Conservation (phyloP, 2,888 invertebrate species). For the Parnassius glacialis region DNA sequence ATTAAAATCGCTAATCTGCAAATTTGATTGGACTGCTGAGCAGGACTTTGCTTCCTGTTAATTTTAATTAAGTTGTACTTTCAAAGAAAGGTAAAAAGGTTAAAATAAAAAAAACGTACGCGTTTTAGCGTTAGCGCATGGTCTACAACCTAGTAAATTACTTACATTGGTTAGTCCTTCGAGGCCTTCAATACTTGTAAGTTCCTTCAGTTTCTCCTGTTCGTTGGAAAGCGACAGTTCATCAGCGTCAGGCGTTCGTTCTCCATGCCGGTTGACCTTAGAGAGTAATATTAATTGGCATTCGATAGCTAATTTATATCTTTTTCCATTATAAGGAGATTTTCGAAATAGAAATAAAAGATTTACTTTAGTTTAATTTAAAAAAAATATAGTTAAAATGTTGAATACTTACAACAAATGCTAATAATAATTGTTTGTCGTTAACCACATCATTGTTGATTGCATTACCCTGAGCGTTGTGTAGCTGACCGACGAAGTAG, state of each 20-base stretch:
- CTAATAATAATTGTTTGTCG: slow-evolving; percentile 53
- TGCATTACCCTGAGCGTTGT: slow-evolving; percentile 31
- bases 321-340: too few species aligned
- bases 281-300: slow-evolving; percentile 3
- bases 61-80: too few species aligned
- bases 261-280: slow-evolving; percentile 69
- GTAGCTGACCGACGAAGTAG: slow-evolving; percentile 34
- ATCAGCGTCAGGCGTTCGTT: slow-evolving; percentile 64
- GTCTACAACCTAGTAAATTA: background rate
- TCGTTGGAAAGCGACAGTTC: slow-evolving; percentile 63
- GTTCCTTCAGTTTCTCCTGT: slow-evolving; percentile 48
- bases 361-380: background rate
- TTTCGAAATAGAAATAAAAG: too few species aligned
- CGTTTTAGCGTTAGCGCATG: too few species aligned
- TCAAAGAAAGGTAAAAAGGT: too few species aligned
- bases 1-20: too few species aligned
- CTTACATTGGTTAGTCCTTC: slow-evolving; percentile 69
- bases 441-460: slow-evolving; percentile 37
- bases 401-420: slow-evolving; percentile 52
- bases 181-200: slow-evolving; percentile 58
- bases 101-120: too few species aligned
- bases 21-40: too few species aligned
- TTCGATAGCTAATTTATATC: too few species aligned
- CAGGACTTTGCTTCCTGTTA: too few species aligned
- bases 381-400: background rate